Base-by-base conservation (phyloP, 2,888 invertebrate genomes). In the Eupeodes luniger region DNA sequence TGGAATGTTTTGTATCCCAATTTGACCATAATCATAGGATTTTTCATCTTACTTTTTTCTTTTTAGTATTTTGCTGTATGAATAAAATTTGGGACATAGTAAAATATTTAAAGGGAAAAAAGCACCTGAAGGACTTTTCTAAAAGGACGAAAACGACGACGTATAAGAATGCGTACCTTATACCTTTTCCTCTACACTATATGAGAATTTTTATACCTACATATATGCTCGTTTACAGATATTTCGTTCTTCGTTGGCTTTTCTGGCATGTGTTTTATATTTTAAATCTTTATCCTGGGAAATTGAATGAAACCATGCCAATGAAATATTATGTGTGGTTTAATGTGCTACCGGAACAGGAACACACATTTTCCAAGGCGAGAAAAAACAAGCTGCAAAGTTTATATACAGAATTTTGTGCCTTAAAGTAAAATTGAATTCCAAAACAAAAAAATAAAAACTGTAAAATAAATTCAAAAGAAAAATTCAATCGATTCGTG, bases 101-200 rank as follows among this genome's bases (percentile, higher is more conserved):
- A 64, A 86, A 86, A 79, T 86, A 86, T 86, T 86, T 79, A 86
- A 82, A 79, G 70, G 79, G 57, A 66, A 75, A 67, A 82, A 86
- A 86, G 27, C 75, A 82, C 86, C 86, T 86, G 82, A 86, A 86
- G 86, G 86, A 86, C 86, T 66, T 70, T n/a, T 10, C 9, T 3
- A 2, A 5, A 4, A 62, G 16, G 47, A 16, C 61, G 61, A 27
- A 27, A 27, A 36, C 12, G 34, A 34, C 7, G 14, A 67, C 11
- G 36, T 67, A 27, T 49, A 51, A 34, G 69, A 66, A 66, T 66
- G 47, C 62, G 66, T 66, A 49, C 27, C 66, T 14, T 27, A 27
- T 27, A 27, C 44, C 9, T 10, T 9, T 55, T 9, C 19, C 53
- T 19, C 2, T 16, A 19, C 10, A 59, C 12, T 64, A 27, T 66